Evolutionary conservation across 2,797 vertebrate genomes (phyloP).

Genomic region (Siniperca obscura): DNA sequence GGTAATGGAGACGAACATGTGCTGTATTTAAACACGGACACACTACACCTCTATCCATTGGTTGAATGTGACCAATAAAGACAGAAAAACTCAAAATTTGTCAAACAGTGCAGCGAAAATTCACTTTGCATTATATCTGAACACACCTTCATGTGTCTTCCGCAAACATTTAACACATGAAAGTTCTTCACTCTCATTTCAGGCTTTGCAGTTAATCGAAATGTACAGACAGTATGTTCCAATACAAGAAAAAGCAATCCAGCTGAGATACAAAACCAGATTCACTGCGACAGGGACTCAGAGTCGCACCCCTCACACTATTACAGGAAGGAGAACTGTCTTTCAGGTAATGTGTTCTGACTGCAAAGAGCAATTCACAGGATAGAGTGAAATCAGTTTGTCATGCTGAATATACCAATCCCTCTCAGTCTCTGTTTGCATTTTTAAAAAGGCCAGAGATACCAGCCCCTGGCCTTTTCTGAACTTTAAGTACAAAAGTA

Average conservation of each 20-base stretch:
- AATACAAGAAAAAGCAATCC: background rate
- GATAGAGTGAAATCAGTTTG: constrained; percentile 1
- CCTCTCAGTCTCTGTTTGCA: background rate
- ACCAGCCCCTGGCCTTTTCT: background rate
- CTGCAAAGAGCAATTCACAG: constrained; percentile 17
- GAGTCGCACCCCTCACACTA: background rate
- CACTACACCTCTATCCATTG: background rate
- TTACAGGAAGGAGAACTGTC: background rate
- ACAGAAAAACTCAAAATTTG: background rate
- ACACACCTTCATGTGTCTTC: background rate
- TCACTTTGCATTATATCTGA: background rate
- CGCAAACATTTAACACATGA: background rate
- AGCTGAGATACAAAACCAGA: background rate
- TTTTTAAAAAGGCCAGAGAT: background rate
- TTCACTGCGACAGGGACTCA: background rate
- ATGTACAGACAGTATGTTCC: background rate
- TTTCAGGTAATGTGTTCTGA: constrained; percentile 25
- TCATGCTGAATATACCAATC: background rate
- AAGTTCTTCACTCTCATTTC: background rate
- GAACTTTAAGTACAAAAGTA: constrained; percentile 2
- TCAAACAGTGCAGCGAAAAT: background rate
- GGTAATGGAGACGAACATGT: background rate
- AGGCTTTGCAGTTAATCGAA: constrained; percentile 1
- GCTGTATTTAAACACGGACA: background rate
- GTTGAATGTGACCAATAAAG: background rate